phyloP scores from a whole-genome alignment of 2,888 invertebrate genomes.

The Athripsodes cinereus region DNA sequence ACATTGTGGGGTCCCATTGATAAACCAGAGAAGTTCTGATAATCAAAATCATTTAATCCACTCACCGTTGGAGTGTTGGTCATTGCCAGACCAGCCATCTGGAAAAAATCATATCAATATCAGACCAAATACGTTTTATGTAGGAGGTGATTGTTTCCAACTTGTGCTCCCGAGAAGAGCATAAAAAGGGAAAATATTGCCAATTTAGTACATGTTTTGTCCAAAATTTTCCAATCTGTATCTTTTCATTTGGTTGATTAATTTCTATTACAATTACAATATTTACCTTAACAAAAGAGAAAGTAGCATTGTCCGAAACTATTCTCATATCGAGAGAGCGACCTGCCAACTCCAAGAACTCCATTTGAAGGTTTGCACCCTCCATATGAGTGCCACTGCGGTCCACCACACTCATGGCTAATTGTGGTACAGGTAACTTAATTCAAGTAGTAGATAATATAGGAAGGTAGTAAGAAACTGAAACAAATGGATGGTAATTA shows the following conservation, averaged over 20 bases:
- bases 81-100: slow-evolving; percentile 59
- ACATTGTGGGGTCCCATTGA: slow-evolving; percentile 63
- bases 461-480: too few species aligned
- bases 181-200: neutral
- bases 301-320: slow-evolving; percentile 62
- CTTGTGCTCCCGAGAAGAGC: neutral
- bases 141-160: too few species aligned
- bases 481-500: too few species aligned
- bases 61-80: slow-evolving; percentile 77
- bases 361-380: slow-evolving; percentile 49
- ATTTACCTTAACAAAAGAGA: slow-evolving; percentile 58
- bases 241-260: too few species aligned
- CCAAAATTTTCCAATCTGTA: too few species aligned
- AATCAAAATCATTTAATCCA: slow-evolving; percentile 86
- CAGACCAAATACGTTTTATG: too few species aligned
- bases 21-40: slow-evolving; percentile 71
- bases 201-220: too few species aligned
- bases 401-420: slow-evolving; percentile 5
- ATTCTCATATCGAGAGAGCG: slow-evolving; percentile 74
- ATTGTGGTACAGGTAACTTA: too few species aligned
- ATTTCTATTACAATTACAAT: too few species aligned
- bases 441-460: too few species aligned
- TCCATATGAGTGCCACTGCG: slow-evolving; percentile 30
- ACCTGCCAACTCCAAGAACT: slow-evolving; percentile 71
- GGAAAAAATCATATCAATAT: slow-evolving; percentile 9